phyloP scores from a whole-genome alignment of 2,888 invertebrate species.

The Xestobium rufovillosum region DNA sequence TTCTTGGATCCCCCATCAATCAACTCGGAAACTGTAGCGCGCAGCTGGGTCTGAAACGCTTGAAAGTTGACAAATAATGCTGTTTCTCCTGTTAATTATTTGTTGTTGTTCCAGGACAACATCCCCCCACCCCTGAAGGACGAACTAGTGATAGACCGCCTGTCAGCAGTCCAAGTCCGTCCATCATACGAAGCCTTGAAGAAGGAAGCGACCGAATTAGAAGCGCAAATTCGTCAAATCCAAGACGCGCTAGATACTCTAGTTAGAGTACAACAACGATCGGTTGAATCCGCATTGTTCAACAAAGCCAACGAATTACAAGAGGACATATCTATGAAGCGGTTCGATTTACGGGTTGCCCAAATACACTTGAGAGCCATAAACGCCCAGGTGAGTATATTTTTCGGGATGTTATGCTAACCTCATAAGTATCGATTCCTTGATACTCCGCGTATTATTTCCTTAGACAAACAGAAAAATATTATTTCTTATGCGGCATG shows the following conservation, averaged over 20 bases:
- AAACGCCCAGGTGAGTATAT: constrained; percentile 73
- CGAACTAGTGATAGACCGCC: constrained; percentile 75
- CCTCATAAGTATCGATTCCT: no score
- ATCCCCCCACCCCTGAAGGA: constrained; percentile 70
- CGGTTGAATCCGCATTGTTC: constrained; percentile 73
- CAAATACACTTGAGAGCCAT: constrained; percentile 86
- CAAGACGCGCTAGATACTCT: constrained; percentile 81
- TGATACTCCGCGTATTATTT: no score
- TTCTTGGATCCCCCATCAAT: no score
- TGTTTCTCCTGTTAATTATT: no score
- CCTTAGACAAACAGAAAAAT: no score
- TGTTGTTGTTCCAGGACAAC: constrained; percentile 51
- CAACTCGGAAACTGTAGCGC: no score
- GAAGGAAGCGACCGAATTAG: constrained; percentile 77
- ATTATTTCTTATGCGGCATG: no score
- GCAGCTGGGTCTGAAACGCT: no score
- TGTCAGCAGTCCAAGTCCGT: constrained; percentile 63
- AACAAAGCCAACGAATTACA: constrained; percentile 93
- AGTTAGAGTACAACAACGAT: constrained; percentile 68
- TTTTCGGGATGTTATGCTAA: no score
- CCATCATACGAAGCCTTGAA: constrained; percentile 69
- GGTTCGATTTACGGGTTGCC: constrained; percentile 86
- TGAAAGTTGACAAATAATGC: no score
- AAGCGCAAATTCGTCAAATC: constrained; percentile 79
- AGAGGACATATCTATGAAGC: constrained; percentile 90